Percentiles rank a stretch among this genome's conserved stretches.
phyloP scores from a whole-genome alignment of 23 tunicate genomes.

The Ciona savignyi region DNA sequence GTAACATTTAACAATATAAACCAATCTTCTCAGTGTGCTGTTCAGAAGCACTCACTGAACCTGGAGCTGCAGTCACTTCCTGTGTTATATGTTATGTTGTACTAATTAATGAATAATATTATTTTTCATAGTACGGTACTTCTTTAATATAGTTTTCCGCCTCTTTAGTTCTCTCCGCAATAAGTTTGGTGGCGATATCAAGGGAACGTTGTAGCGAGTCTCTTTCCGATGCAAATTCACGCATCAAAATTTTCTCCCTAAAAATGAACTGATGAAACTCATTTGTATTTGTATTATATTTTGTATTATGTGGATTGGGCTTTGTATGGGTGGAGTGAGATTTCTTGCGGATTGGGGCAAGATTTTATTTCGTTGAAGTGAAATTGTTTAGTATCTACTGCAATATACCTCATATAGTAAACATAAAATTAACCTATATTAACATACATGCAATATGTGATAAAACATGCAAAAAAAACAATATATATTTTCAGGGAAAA shows the following conservation, averaged over 20 bases:
- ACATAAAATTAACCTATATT: not conserved
- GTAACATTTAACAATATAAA: too few species aligned
- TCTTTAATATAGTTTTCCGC: slow-evolving; percentile 21
- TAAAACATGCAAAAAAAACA: too few species aligned
- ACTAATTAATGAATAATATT: too few species aligned
- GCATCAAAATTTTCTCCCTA: slow-evolving; percentile 56
- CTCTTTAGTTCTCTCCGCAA: slow-evolving; percentile 48
- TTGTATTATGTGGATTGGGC: not conserved
- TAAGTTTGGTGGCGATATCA: slow-evolving; percentile 60
- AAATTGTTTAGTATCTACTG: not conserved
- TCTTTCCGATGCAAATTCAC: slow-evolving; percentile 64
- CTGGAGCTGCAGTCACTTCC: too few species aligned
- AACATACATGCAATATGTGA: not conserved
- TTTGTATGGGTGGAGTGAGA: too few species aligned
- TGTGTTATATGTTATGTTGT: too few species aligned
- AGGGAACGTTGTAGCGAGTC: slow-evolving; percentile 61
- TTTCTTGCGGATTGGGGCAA: not conserved
- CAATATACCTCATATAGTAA: not conserved
- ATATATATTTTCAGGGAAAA: too few species aligned
- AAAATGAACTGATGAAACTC: not conserved
- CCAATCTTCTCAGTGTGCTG: too few species aligned
- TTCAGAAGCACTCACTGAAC: too few species aligned
- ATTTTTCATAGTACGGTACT: too few species aligned
- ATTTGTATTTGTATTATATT: not conserved
- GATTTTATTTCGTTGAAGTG: not conserved